phyloP scores from a whole-genome alignment of 1,140 invertebrate genomes.

The Drosophila seguyi region DNA sequence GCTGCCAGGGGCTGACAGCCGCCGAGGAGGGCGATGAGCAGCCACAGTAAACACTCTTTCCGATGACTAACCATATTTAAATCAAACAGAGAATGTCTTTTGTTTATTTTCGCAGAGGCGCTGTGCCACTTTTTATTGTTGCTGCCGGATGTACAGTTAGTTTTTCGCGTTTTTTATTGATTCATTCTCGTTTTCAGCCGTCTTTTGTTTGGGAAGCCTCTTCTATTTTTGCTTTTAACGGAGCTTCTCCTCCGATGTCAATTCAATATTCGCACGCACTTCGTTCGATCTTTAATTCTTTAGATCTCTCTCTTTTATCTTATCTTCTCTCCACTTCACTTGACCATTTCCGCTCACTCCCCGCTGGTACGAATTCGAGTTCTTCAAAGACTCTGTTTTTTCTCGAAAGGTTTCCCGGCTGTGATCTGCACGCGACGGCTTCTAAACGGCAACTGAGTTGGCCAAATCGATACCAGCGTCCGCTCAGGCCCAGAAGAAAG shows the following conservation, averaged over 20 bases:
- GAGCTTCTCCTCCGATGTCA: constrained; percentile 35
- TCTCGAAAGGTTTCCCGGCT: constrained; percentile 1
- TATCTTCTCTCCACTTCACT: constrained; percentile 15
- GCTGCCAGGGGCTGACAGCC: constrained; percentile 11
- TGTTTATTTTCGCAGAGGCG: constrained; percentile 37
- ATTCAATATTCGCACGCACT: constrained; percentile 55
- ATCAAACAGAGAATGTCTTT: constrained; percentile 29
- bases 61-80: constrained; percentile 41
- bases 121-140: constrained; percentile 71
- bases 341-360: constrained; percentile 25
- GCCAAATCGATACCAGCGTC: constrained; percentile 69
- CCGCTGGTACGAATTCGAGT: constrained; percentile 35
- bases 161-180: constrained; percentile 36
- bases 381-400: constrained; percentile 9
- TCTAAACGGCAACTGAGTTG: constrained; percentile 78
- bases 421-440: constrained; percentile 73
- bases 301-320: constrained; percentile 8
- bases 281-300: constrained; percentile 11
- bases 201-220: constrained; percentile 31
- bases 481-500: constrained; percentile 43
- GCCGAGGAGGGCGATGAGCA: neutral
- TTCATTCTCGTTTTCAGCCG: constrained; percentile 51
- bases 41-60: constrained; percentile 37
- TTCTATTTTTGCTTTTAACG: constrained; percentile 42
- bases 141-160: constrained; percentile 63